phyloP scores from a whole-genome alignment of 1,140 invertebrate genomes.

The Holotrichia oblita region DNA sequence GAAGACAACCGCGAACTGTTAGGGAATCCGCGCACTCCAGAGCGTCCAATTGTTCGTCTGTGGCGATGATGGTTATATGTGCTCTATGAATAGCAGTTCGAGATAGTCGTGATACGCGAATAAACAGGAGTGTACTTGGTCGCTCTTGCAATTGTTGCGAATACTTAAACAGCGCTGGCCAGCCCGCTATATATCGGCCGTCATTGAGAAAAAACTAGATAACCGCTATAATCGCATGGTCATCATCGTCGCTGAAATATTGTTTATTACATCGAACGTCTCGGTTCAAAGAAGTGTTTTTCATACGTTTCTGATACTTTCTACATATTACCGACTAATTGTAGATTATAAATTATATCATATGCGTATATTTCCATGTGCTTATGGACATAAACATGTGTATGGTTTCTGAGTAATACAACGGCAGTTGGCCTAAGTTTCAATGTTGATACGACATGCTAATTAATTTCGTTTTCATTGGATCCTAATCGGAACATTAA shows the following conservation, averaged over 20 bases:
- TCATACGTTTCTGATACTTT: background rate
- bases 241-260: background rate
- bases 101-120: background rate
- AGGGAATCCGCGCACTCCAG: constrained; percentile 10
- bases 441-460: no score
- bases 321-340: background rate
- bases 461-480: no score
- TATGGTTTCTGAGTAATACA: background rate
- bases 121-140: constrained; percentile 6
- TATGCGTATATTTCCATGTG: background rate
- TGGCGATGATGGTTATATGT: background rate
- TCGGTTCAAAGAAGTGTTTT: background rate
- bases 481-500: no score
- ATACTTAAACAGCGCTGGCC: background rate
- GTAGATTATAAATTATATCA: background rate
- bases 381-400: background rate
- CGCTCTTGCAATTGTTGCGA: background rate
- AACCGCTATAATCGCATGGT: background rate
- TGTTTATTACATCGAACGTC: background rate
- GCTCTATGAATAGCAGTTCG: background rate
- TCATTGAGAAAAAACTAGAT: background rate
- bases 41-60: background rate
- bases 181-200: background rate
- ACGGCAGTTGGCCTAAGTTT: no score
- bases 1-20: constrained; percentile 32